Base-by-base conservation (phyloP, 2,888 invertebrate species). In the Heteromyza rotundicornis region DNA sequence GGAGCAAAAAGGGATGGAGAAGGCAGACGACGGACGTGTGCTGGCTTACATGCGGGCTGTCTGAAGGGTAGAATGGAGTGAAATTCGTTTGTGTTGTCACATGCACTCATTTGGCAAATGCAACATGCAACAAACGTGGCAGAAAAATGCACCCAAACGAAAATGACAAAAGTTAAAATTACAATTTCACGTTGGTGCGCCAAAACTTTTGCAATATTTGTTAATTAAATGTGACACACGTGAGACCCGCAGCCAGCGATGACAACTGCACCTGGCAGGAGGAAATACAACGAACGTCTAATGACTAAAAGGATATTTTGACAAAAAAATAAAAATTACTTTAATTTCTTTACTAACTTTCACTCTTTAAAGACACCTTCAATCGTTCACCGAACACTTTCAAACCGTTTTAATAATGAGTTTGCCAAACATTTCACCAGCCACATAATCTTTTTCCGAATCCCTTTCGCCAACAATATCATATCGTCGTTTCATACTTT, bases 221-320 rank as follows among this genome's bases (percentile, higher is more conserved):
- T 63, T 63, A 60, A 60, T 63, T 60, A 60, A 63, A 63, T 57
- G 63, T 52, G 61, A 60, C 64, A 64, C 52, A 59, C 59, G 47
- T 47, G 47, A 7, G 19, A 20, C 47, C 17, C 14, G 20, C 19
- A 17, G 47, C 47, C n/a, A 47, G 19, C 14, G 2, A 19, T n/a
- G n/a, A n/a, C n/a, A n/a, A n/a, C n/a, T n/a, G n/a, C 20, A 47
- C 17, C 20, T 14, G 47, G 47, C 19, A 17, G 17, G 2, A 19
- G 47, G 19, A 47, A 20, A 2, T 19, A 5, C 20, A 19, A 19
- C 20, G 19, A 27, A 5, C 27, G 27, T 27, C 27, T 27, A 27
- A 27, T 27, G 27, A 27, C 27, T n/a, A n/a, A n/a, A n/a, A n/a
- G n/a, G n/a, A n/a, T n/a, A n/a, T n/a, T n/a, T n/a, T n/a, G n/a